Conservation (phyloP, 2,888 invertebrate species). For the Drosophila merina region DNA sequence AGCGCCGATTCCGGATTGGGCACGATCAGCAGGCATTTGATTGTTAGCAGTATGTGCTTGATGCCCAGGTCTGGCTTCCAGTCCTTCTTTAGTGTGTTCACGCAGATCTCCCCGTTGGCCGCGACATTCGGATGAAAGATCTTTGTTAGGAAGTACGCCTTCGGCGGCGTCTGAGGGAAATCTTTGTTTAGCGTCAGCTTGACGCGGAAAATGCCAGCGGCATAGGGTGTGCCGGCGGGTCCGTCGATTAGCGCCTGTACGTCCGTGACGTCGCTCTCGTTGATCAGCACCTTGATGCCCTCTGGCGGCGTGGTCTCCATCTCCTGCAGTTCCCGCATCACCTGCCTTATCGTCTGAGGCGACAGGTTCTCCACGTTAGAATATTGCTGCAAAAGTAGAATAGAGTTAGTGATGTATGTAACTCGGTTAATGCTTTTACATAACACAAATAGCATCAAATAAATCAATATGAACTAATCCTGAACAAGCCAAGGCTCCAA, state of each 20-base stretch:
- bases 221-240: constrained; percentile 97
- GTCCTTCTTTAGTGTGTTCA: constrained; percentile 97
- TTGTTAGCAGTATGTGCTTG: constrained; percentile 95
- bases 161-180: constrained; percentile 96
- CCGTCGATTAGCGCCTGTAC: constrained; percentile 96
- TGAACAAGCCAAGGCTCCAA: not conserved
- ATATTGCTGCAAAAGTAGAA: constrained; percentile 85
- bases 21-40: constrained; percentile 97
- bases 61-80: constrained; percentile 98
- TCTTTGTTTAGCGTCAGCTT: constrained; percentile 95
- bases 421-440: not conserved
- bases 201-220: constrained; percentile 94
- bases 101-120: constrained; percentile 97
- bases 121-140: constrained; percentile 99
- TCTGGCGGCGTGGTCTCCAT: constrained; percentile 93
- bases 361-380: constrained; percentile 97
- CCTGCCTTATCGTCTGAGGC: constrained; percentile 94
- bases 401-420: not conserved
- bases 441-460: not conserved
- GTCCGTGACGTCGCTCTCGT: constrained; percentile 97
- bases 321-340: constrained; percentile 94
- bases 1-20: constrained; percentile 98
- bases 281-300: constrained; percentile 94
- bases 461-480: not conserved
- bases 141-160: constrained; percentile 96